phyloP scores from a whole-genome alignment of 2,113 vertebrate species.

The Aramus guarauna region DNA sequence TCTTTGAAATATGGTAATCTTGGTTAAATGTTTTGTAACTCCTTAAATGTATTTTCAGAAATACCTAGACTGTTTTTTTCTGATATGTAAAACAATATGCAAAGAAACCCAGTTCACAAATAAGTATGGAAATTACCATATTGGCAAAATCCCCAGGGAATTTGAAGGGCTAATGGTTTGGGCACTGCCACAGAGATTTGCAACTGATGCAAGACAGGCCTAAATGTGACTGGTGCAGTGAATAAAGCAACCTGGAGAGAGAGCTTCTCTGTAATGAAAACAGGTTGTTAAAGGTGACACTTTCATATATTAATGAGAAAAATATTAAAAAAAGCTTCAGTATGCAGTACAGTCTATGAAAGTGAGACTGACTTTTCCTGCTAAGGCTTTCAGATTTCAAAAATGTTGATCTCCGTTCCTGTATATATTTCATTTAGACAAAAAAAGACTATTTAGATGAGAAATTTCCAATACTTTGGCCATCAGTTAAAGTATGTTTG shows the following conservation, averaged over 20 bases:
- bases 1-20: not conserved
- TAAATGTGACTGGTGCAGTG: not conserved
- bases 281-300: not conserved
- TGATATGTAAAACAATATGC: not conserved
- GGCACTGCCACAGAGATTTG: not conserved
- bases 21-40: not conserved
- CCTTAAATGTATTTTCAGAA: not conserved
- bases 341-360: not conserved
- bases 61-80: not conserved
- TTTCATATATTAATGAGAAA: not conserved
- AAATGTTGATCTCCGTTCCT: not conserved
- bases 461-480: not conserved
- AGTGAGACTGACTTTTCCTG: not conserved
- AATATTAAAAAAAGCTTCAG: fast-evolving
- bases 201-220: fast-evolving
- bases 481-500: not conserved
- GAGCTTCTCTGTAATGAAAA: not conserved
- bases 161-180: not conserved
- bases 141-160: not conserved
- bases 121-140: not conserved
- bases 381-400: not conserved
- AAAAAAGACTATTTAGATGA: not conserved
- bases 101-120: not conserved
- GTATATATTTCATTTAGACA: not conserved
- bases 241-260: not conserved